phyloP scores from a whole-genome alignment of 2,888 invertebrate genomes.

The Tachina fera region DNA sequence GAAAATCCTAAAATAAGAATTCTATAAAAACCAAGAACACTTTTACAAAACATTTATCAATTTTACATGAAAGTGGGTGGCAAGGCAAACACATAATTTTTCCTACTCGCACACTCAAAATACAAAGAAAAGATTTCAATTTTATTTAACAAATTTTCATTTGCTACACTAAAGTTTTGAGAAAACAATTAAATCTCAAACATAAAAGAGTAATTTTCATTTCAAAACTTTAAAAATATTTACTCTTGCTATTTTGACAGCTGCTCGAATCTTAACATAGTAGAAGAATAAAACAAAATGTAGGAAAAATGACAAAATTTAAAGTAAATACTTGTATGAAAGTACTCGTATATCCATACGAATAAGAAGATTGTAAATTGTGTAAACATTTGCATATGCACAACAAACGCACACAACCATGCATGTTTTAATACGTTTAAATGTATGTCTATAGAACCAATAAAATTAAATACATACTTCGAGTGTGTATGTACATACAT shows the following conservation, averaged over 20 bases:
- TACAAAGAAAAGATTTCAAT: conserved; percentile 18
- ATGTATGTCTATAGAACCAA: background rate
- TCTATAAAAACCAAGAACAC: conserved; percentile 16
- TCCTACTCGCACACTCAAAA: conserved; percentile 6
- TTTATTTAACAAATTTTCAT: conserved; percentile 46
- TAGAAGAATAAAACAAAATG: conserved; percentile 23
- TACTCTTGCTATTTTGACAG: conserved; percentile 70
- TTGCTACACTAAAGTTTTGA: conserved; percentile 31
- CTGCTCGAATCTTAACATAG: conserved; percentile 54
- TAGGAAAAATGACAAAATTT: conserved; percentile 63
- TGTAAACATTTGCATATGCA: conserved; percentile 32
- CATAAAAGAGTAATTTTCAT: conserved; percentile 44
- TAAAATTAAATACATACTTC: background rate
- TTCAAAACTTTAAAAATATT: conserved; percentile 65
- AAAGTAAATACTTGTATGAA: conserved; percentile 59
- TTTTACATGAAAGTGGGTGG: conserved; percentile 12
- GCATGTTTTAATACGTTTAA: background rate
- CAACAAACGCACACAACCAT: background rate
- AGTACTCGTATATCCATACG: background rate
- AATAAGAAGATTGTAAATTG: conserved; percentile 50
- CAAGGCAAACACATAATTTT: background rate
- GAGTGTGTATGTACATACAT: background rate
- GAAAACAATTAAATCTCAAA: conserved; percentile 48
- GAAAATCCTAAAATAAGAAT: conserved; percentile 15
- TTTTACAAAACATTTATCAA: conserved; percentile 44